Conservation (phyloP, 2,113 vertebrate genomes). For the Miniopterus natalensis region DNA sequence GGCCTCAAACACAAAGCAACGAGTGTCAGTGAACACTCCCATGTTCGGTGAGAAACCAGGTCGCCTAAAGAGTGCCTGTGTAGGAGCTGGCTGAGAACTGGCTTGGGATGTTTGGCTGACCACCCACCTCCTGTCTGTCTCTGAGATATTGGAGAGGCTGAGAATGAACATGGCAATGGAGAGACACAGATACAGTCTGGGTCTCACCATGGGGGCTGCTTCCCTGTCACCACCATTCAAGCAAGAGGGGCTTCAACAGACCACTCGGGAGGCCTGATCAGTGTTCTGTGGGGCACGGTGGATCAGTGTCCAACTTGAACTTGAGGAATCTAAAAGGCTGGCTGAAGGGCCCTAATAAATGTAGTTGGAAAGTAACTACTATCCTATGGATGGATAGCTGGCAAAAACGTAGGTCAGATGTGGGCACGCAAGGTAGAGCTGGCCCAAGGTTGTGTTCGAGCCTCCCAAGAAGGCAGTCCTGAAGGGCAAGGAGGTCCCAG, state of each 20-base stretch:
- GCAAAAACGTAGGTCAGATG: background rate
- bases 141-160: background rate
- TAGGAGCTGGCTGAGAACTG: background rate
- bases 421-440: background rate
- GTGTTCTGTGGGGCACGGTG: background rate
- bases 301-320: background rate
- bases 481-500: background rate
- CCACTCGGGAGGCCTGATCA: background rate
- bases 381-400: background rate
- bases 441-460: background rate
- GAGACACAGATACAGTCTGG: background rate
- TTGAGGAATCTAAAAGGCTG: background rate
- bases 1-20: background rate
- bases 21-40: background rate
- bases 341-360: background rate
- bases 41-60: background rate
- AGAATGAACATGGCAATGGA: background rate
- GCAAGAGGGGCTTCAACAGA: background rate
- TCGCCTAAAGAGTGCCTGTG: background rate
- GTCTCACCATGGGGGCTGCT: background rate
- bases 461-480: background rate
- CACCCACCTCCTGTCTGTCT: background rate
- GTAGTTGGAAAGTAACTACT: background rate
- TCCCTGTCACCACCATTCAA: background rate
- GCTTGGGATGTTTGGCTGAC: background rate